phyloP scores from a whole-genome alignment of 2,113 vertebrate genomes.

The Austrofundulus limnaeus region DNA sequence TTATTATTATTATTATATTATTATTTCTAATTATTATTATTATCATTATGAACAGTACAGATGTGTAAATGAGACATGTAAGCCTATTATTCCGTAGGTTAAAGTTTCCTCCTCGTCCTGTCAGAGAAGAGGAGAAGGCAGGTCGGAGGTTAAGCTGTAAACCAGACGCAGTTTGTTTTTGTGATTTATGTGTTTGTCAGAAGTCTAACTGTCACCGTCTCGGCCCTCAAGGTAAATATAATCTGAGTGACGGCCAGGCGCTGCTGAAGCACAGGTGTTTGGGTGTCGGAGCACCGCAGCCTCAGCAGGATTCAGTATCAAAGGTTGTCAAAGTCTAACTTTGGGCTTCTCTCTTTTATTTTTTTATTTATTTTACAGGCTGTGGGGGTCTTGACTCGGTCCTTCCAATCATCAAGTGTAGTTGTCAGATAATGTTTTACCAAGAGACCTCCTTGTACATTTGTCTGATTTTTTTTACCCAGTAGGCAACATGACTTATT shows the following conservation, averaged over 20 bases:
- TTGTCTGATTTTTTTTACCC: conserved; percentile 22
- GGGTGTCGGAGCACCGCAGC: conserved; percentile 1
- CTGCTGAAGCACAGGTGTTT: conserved; percentile 24
- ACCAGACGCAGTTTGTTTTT: background rate
- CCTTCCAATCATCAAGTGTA: background rate
- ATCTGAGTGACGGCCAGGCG: conserved; percentile 12
- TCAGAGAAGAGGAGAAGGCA: background rate
- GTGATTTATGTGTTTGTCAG: conserved; percentile 39
- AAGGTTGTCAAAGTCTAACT: conserved; percentile 54
- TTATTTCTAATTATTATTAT: too few species aligned
- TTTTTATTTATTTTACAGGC: conserved; percentile 28
- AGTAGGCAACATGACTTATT: too few species aligned
- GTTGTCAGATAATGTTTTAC: background rate
- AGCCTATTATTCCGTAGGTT: too few species aligned
- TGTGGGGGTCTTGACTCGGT: conserved; percentile 5
- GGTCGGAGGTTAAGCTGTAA: background rate
- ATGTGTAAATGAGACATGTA: too few species aligned
- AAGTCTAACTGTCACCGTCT: conserved; percentile 31
- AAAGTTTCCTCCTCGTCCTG: too few species aligned
- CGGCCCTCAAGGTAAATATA: conserved; percentile 52
- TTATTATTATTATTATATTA: too few species aligned
- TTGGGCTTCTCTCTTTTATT: conserved; percentile 31
- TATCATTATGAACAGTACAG: too few species aligned
- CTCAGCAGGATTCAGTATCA: conserved; percentile 40
- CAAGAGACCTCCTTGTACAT: background rate